Percentiles rank a stretch among this genome's conserved stretches.
These are phyloP conservation scores for Eupithecia vulgata DNA, from an alignment of 2,888 invertebrate genomes.

Conservation along the genomic window DNA sequence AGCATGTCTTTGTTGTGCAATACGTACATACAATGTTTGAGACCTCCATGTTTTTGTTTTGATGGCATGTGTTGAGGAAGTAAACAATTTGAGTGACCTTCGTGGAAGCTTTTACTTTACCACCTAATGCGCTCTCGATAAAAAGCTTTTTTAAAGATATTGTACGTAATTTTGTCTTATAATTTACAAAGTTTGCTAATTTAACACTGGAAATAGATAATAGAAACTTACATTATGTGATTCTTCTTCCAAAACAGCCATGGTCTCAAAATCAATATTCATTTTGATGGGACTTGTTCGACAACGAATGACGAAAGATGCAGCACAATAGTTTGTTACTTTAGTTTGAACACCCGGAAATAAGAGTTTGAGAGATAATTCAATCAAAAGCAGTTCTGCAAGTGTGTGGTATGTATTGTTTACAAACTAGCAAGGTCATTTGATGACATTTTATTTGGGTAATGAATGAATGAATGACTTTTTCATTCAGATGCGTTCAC, in stretches of 20 bases:
- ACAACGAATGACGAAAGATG: slow-evolving; percentile 44
- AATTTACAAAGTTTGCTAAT: neutral
- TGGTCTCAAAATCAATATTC: slow-evolving; percentile 85
- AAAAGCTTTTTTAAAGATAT: neutral
- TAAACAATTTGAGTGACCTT: slow-evolving; percentile 29
- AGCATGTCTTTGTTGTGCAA: slow-evolving; percentile 67
- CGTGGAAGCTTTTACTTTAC: neutral
- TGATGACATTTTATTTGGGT: slow-evolving; percentile 78
- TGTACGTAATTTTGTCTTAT: neutral
- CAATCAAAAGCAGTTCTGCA: slow-evolving; percentile 75
- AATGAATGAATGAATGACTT: slow-evolving; percentile 51
- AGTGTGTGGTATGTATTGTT: slow-evolving; percentile 84
- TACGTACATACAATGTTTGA: slow-evolving; percentile 47
- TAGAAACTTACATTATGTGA: slow-evolving; percentile 82
- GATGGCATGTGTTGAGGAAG: slow-evolving; percentile 25
- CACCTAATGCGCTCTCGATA: neutral
- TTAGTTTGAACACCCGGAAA: slow-evolving; percentile 59
- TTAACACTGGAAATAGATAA: slow-evolving; percentile 48
- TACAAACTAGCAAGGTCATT: slow-evolving; percentile 91
- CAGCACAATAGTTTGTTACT: slow-evolving; percentile 58
- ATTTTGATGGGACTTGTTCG: slow-evolving; percentile 50
- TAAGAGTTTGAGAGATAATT: slow-evolving; percentile 81
- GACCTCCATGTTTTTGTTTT: slow-evolving; percentile 40
- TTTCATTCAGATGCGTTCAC: slow-evolving; percentile 51
- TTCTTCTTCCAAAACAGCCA: slow-evolving; percentile 86